Evolutionary conservation across 2,113 vertebrate genomes (phyloP), one percentile per base, ranked within the genome.

Genomic region (Sula dactylatra): DNA sequence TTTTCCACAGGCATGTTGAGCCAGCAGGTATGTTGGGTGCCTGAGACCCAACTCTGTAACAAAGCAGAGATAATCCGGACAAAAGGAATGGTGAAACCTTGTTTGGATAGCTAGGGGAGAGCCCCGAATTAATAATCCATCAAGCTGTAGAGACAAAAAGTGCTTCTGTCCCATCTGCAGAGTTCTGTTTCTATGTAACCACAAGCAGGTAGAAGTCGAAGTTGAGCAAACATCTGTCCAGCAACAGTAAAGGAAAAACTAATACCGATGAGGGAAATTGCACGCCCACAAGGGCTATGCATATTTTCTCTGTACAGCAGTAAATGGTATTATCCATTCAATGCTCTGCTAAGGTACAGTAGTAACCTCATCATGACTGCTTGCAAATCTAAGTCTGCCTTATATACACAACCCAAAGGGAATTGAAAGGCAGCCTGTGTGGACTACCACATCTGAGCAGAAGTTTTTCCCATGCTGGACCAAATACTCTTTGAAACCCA

Each of bases 21-120:
- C 67, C 85, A 88, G 86, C 96, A 97, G 96, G 88, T 91, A 21
- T 36, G 61, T 91, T 94, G 94, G 96, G 97, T 93, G 70, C 92
- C 93, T 83, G 91, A 98, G 93, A 97, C 97, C 86, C 78, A 90
- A 52, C 81, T 81, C 74, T 71, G 94, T 97, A 94, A 89, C 52
- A 79, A 88, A 88, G 95, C 96, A 76, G 94, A 97, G 96, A 86
- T 80, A 95, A 98, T 97, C 94, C 93, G 97, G 94, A 95, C 70
- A 52, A 82, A n/a, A 74, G n/a, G 66, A 97, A 97, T 87, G 87
- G 89, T 93, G 76, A 91, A 89, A 69, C 93, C 93, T 94, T 40
- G 29, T 80, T 87, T 96, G 80, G 45, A 54, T 90, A 70, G 93
- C 90, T 44, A 86, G 96, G 59, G 74, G 91, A 93, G 82, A 84